Percentiles rank a stretch among this genome's conserved stretches.
These are phyloP conservation scores for Vanessa tameamea DNA, from an alignment of 1,140 invertebrate genomes.

Conservation along the genomic window DNA sequence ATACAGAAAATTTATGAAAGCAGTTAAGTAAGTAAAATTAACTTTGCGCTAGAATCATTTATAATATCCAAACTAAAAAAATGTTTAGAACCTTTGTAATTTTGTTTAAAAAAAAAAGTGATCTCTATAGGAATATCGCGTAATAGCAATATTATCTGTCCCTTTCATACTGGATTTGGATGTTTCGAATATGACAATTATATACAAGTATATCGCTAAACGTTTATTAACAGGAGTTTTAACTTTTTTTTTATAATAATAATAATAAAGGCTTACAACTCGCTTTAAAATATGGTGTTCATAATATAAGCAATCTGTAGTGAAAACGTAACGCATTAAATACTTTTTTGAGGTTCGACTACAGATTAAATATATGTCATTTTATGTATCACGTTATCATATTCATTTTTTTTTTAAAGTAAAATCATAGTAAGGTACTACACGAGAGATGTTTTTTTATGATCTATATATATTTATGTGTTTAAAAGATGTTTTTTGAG, in stretches of 20 bases:
- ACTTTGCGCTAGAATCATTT: not conserved
- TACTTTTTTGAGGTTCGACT: not conserved
- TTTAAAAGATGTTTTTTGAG: not conserved
- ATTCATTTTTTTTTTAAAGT: not conserved
- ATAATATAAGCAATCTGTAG: slow-evolving; percentile 11
- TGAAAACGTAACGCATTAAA: not conserved
- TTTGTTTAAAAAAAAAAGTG: too few species aligned
- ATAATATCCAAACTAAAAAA: not conserved
- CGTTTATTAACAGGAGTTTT: slow-evolving; percentile 1
- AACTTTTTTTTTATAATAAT: not conserved
- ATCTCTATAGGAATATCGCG: too few species aligned
- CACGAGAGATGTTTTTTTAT: not conserved
- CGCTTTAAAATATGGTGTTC: slow-evolving; percentile 16
- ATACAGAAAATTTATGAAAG: not conserved
- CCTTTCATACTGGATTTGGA: too few species aligned
- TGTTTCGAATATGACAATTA: not conserved
- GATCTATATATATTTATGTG: not conserved
- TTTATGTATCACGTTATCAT: not conserved
- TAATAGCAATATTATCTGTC: too few species aligned
- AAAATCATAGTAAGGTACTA: not conserved
- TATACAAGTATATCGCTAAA: not conserved
- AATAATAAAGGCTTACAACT: not conserved
- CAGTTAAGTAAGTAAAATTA: not conserved
- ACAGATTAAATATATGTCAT: not conserved
- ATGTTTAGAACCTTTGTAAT: not conserved